phyloP scores from a whole-genome alignment of 2,888 invertebrate species.

The Heliconius sara region DNA sequence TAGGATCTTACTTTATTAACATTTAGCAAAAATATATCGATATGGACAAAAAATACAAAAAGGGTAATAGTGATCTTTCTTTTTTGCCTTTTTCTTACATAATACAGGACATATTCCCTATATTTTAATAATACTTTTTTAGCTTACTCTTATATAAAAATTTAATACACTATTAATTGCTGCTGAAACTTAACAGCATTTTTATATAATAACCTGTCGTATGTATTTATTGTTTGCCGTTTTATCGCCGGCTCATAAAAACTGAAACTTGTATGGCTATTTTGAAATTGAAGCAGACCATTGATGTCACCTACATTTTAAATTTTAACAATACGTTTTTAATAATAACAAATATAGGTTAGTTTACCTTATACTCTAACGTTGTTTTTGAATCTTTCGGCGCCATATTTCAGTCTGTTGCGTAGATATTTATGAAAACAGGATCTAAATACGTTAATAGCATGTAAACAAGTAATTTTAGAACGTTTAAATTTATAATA shows the following conservation, averaged over 20 bases:
- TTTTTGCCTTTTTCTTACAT: no score
- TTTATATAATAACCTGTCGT: neutral
- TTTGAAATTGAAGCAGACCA: neutral
- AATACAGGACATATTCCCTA: no score
- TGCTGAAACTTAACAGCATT: no score
- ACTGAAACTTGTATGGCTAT: neutral
- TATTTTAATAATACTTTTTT: no score
- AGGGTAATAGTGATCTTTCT: no score
- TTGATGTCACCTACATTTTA: conserved; percentile 15
- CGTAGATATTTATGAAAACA: conserved; percentile 18
- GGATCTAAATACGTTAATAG: conserved; percentile 14
- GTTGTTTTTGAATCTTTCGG: conserved; percentile 4
- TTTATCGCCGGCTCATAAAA: neutral
- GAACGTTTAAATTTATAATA: neutral
- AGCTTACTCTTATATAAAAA: no score
- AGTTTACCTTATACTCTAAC: neutral
- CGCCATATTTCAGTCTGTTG: conserved; percentile 4
- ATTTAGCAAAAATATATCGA: no score
- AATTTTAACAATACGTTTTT: conserved; percentile 1
- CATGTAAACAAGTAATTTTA: neutral
- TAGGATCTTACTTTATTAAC: no score
- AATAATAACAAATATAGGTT: neutral
- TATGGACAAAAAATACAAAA: no score
- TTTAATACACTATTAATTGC: no score
- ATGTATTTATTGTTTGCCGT: neutral